Evolutionary conservation across 2,797 vertebrate species (phyloP).

Genomic region (Rallus crepitans): DNA sequence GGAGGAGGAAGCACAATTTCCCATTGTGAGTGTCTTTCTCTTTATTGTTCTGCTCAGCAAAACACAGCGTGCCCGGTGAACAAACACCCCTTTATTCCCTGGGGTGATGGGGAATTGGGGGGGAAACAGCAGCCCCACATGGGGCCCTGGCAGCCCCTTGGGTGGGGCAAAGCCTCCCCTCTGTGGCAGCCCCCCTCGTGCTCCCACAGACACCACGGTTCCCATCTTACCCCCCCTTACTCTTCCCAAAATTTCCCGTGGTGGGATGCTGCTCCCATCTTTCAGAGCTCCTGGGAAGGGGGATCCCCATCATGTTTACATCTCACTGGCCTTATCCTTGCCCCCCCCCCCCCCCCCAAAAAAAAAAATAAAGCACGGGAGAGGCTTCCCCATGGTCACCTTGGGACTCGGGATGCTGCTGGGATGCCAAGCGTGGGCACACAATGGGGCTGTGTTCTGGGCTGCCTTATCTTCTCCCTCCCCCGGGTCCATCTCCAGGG

Average conservation of each 20-base stretch:
- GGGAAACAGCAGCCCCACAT: constrained; percentile 44
- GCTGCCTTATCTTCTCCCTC: background rate
- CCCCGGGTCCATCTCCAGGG: background rate
- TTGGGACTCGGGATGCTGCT: rapidly evolving
- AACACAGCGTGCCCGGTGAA: constrained; percentile 66
- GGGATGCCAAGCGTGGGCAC: background rate
- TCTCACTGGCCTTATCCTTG: background rate
- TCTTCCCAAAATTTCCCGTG: rapidly evolving
- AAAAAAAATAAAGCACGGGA: background rate
- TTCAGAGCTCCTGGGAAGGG: background rate
- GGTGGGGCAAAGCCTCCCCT: background rate
- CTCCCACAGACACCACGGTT: background rate
- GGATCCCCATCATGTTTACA: background rate
- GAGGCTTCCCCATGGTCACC: background rate
- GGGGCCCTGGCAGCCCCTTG: background rate
- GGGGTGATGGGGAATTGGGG: constrained; percentile 10
- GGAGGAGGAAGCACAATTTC: constrained; percentile 78
- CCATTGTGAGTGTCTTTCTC: constrained; percentile 77
- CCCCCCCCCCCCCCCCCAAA: too few species aligned
- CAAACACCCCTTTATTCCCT: constrained; percentile 73
- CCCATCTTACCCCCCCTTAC: background rate
- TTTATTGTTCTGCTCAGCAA: constrained; percentile 76
- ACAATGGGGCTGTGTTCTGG: constrained; percentile 25
- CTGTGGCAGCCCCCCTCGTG: background rate
- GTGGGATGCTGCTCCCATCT: background rate